Base-by-base conservation (phyloP, 1,140 invertebrate species). In the Radopholus similis region DNA sequence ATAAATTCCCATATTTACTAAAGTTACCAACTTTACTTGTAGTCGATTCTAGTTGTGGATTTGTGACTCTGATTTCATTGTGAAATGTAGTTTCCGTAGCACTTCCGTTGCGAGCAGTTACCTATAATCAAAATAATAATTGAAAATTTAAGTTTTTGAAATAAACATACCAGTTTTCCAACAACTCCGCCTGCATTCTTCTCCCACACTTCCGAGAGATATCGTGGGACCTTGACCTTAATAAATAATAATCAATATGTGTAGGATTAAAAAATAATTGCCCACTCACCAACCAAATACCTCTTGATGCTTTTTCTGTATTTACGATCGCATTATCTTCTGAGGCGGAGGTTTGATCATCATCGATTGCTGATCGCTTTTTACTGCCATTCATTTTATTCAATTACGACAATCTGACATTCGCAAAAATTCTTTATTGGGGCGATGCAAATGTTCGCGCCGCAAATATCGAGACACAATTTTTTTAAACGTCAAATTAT, bases 251-350 rank as follows among this genome's bases (percentile, higher is more conserved):
- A 1, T 1, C 1, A 11, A 42, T 13, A 1, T 42, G 11, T 42
- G 1, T 42, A 42, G 18, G 18, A 13, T 42, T 40, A 13, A 42
- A 42, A n/a, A 1, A n/a, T 42, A 42, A 42, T 2, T 42, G 76
- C 15, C 81, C 76, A 40, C 81, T 78, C 28, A 78, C 76, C 2
- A 78, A 58, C 76, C 76, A 78, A 47, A 78, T 62, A 4, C 78
- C 78, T 15, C 73, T 62, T 4, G 71, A 49, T 13, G 73, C 70
- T 18, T 72, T 66, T 47, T 75, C 73, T 13, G 73, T 76, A 38
- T 76, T 74, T 21, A 77, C 73, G 0, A 28, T 21, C 23, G 57
- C 23, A n/a, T n/a, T n/a, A n/a, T n/a, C n/a, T n/a, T n/a, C n/a
- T n/a, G n/a, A n/a, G n/a, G n/a, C n/a, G n/a, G n/a, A n/a, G n/a